A percentile compares a stretch with the other conserved stretches of the same genome.
These are phyloP conservation scores for Microcebus ravelobensis DNA, from an alignment of 2,113 vertebrate genomes.

Conservation along the genomic window DNA sequence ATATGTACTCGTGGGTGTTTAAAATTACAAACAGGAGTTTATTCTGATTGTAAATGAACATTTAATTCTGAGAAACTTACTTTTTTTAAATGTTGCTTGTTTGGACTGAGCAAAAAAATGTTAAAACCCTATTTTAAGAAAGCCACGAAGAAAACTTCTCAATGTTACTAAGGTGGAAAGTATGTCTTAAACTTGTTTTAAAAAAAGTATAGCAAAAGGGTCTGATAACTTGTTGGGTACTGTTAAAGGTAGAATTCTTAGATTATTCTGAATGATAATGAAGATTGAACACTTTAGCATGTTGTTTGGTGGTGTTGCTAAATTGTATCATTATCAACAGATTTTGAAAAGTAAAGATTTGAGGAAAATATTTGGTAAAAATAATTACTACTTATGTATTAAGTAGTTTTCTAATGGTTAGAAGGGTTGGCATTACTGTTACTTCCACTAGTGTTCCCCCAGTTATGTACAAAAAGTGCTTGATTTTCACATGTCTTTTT, in stretches of 20 bases:
- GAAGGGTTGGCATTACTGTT: not conserved
- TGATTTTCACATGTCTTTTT: conserved; percentile 47
- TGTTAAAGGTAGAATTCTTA: conserved; percentile 6
- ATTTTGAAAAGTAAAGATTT: conserved; percentile 21
- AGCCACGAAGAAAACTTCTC: not conserved
- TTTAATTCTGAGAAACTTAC: not conserved
- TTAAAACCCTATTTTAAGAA: not conserved
- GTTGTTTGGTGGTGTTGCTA: conserved; percentile 32
- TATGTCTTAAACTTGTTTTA: conserved; percentile 19
- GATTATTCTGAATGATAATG: not conserved
- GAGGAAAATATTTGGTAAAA: not conserved
- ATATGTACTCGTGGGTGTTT: not conserved
- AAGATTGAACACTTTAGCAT: not conserved
- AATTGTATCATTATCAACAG: conserved; percentile 9
- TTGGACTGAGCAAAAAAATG: not conserved
- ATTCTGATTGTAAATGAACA: not conserved
- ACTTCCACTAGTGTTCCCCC: not conserved
- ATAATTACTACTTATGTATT: not conserved
- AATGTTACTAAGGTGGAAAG: not conserved
- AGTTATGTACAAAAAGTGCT: not conserved
- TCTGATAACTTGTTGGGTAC: conserved; percentile 35
- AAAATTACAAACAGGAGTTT: not conserved
- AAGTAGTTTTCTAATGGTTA: not conserved
- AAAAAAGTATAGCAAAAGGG: not conserved
- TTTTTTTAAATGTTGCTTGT: not conserved